Base-by-base conservation (phyloP, 2,797 vertebrate species). In the Rhinella marina region DNA sequence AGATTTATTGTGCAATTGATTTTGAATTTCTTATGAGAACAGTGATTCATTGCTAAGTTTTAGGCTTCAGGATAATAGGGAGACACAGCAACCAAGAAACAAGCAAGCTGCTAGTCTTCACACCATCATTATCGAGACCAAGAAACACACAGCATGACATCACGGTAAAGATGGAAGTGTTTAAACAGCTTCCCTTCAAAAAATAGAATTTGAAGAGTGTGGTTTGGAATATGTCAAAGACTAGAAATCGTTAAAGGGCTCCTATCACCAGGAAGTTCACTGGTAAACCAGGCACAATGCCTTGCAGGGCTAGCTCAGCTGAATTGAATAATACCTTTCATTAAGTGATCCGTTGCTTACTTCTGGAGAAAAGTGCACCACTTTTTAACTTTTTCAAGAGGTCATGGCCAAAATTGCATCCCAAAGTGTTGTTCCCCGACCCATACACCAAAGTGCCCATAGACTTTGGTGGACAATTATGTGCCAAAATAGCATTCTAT, bases 131-230 rank as follows among this genome's bases (percentile, higher is more conserved):
- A 48, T 56, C 17, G 68, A 48, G 66, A 56, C 11, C 52, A 7
- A n/a, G 70, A 84, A 75, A 83, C 68, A 76, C 70, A 25, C 70
- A 61, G 29, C 82, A 84, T 56, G 66, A 75, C 68, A 59, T 61
- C 56, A 48, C 7, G 14, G 54, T 56, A 50, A 66, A 32, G 48
- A 64, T 56, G 66, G 4, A 82, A 66, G 64, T 61, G 54, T 48
- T 54, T 32, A 32, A 32, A 13, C 13, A 14, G 27, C 52, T 27
- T 66, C 66, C 17, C 66, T 23, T 83, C 41, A 52, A 52, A 41
- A 32, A 13, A 50, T 23, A 64, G 14, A 59, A 25, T 48, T 32
- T 25, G 3, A 81, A 81, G 56, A 79, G 64, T 6, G 10, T 32
- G 7, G 29, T 19, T 21, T 48, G 21, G 21, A 23, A 75, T 50